Conservation (phyloP, 2,113 vertebrate genomes). For the Pangasianodon gigas region DNA sequence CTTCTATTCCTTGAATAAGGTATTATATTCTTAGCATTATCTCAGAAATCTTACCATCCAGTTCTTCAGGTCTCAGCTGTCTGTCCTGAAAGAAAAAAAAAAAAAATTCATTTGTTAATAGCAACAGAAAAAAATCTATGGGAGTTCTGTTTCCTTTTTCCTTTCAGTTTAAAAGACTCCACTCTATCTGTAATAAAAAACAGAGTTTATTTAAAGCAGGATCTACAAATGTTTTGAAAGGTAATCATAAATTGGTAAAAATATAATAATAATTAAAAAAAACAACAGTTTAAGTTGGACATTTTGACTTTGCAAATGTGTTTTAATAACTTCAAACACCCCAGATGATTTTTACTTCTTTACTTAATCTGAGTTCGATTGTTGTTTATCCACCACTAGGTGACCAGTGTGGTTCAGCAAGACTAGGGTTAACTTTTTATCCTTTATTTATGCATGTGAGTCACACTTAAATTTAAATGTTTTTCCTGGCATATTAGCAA, state of each 20-base stretch:
- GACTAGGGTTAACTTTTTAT: background rate
- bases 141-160: background rate
- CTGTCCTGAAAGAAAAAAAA: slow-evolving; percentile 82
- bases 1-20: background rate
- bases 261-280: background rate
- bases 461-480: background rate
- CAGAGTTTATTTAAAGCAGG: background rate
- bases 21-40: background rate
- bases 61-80: slow-evolving; percentile 92
- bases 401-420: background rate
- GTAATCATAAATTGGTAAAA: background rate
- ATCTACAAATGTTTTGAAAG: background rate
- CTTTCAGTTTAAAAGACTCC: background rate
- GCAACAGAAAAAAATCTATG: background rate
- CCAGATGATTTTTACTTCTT: background rate
- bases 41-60: slow-evolving; percentile 83
- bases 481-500: background rate
- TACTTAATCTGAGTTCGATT: no score
- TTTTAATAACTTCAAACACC: background rate
- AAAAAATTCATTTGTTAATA: slow-evolving; percentile 20
- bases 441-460: background rate
- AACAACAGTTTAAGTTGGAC: background rate
- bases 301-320: slow-evolving; percentile 38
- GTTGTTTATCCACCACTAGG: background rate
- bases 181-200: slow-evolving; percentile 20